A percentile compares a stretch with the other conserved stretches of the same genome.
Conservation (phyloP, 2,888 invertebrate species). For the Notodonta dromedarius region DNA sequence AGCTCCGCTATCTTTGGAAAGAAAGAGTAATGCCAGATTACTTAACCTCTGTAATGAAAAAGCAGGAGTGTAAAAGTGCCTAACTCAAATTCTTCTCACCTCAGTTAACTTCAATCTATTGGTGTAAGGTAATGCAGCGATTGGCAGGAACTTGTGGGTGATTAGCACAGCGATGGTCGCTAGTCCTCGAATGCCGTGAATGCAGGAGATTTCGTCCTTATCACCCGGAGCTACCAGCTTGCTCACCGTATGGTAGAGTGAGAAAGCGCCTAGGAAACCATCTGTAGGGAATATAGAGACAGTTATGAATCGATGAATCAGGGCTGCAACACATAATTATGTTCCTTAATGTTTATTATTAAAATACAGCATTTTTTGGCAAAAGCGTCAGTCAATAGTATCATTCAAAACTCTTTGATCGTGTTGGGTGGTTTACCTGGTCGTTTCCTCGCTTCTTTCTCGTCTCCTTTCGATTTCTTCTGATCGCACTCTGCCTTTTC, state of each 20-base stretch:
- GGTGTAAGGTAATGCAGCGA: conserved; percentile 85
- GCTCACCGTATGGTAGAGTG: conserved; percentile 85
- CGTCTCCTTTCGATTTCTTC: conserved; percentile 42
- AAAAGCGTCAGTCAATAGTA: too few relatives aligned
- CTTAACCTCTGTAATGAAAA: too few relatives aligned
- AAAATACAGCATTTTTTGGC: too few relatives aligned
- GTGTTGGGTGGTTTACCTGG: conserved; percentile 30
- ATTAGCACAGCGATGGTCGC: conserved; percentile 86
- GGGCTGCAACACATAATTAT: too few relatives aligned
- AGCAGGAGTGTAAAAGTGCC: too few relatives aligned
- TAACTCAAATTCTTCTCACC: conserved; percentile 59
- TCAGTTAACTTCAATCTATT: conserved; percentile 85
- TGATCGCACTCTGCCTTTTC: conserved; percentile 47
- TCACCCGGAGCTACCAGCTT: conserved; percentile 82
- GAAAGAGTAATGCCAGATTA: too few relatives aligned
- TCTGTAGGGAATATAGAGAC: conserved; percentile 42
- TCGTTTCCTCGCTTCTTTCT: conserved; percentile 40
- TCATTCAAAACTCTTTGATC: too few relatives aligned
- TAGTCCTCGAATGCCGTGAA: conserved; percentile 88
- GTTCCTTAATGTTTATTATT: too few relatives aligned
- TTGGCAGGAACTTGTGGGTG: conserved; percentile 87
- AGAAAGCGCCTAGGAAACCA: conserved; percentile 84
- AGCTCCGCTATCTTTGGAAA: too few relatives aligned
- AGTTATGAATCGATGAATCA: neutral
- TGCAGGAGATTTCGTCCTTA: conserved; percentile 85